Evolutionary conservation across 2,888 invertebrate species (phyloP).

Genomic region (Vandiemenella viatica): DNA sequence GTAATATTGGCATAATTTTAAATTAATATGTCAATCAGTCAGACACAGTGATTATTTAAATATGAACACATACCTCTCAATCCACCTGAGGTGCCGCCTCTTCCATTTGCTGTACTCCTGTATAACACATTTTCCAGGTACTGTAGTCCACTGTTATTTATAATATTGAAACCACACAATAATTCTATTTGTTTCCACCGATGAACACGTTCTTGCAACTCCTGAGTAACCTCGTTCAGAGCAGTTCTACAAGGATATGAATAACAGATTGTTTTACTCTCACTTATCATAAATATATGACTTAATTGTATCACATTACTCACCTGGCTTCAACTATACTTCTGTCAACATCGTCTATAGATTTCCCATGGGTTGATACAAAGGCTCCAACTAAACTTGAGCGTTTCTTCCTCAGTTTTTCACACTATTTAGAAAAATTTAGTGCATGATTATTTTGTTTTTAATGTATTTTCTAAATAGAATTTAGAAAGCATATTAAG

Average conservation of each 20-base stretch:
- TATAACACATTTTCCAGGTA: conserved; percentile 67
- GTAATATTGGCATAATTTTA: too few species aligned
- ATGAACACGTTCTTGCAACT: conserved; percentile 81
- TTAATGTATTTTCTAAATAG: background rate
- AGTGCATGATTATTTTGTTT: conserved; percentile 24
- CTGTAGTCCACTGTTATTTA: conserved; percentile 72
- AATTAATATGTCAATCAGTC: too few species aligned
- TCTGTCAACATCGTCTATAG: conserved; percentile 91
- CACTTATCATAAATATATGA: background rate
- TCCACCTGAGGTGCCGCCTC: conserved; percentile 36
- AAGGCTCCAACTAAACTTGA: conserved; percentile 89
- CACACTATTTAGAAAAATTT: conserved; percentile 46
- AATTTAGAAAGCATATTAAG: background rate
- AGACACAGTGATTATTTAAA: too few species aligned
- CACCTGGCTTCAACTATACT: conserved; percentile 81
- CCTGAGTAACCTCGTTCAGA: conserved; percentile 84
- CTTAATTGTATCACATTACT: background rate
- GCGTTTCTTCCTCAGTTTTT: conserved; percentile 85
- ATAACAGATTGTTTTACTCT: background rate
- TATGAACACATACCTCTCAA: too few species aligned
- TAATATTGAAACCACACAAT: conserved; percentile 79
- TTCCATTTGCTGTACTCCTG: conserved; percentile 49
- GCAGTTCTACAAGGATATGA: conserved; percentile 42
- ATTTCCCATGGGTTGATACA: conserved; percentile 90
- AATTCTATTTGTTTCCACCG: conserved; percentile 90